Evolutionary conservation across 2,888 invertebrate genomes (phyloP).

Genomic region (Physocephala rufipes): DNA sequence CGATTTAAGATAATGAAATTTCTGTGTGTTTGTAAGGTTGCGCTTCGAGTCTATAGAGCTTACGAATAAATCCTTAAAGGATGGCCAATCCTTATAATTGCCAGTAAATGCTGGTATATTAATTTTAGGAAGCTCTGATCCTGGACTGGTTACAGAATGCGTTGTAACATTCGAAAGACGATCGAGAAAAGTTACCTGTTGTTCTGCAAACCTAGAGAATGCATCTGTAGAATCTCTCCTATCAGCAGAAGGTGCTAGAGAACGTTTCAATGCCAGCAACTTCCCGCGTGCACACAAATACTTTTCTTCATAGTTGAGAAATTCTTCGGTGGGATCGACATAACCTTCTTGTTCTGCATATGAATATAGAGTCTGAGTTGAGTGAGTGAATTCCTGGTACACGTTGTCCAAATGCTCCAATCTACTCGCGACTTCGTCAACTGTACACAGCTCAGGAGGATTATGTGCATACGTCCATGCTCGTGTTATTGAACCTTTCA

Average conservation of each 20-base stretch:
- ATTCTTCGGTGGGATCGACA: conserved; percentile 23
- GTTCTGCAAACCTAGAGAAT: conserved; percentile 18
- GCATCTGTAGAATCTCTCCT: neutral
- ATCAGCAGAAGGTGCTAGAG: neutral
- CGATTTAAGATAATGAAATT: conserved; percentile 41
- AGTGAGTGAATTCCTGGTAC: conserved; percentile 26
- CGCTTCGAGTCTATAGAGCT: conserved; percentile 36
- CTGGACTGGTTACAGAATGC: neutral
- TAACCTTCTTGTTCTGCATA: conserved; percentile 1
- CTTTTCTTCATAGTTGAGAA: conserved; percentile 30
- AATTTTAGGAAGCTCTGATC: conserved; percentile 38
- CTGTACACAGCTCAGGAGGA: conserved; percentile 25
- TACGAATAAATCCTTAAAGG: conserved; percentile 40
- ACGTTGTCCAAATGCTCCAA: conserved; percentile 31
- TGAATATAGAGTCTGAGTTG: conserved; percentile 11
- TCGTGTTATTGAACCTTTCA: conserved; percentile 30
- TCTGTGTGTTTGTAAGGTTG: conserved; percentile 38
- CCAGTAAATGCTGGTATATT: conserved; percentile 37
- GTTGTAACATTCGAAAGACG: conserved; percentile 10
- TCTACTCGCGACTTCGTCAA: conserved; percentile 18
- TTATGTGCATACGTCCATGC: conserved; percentile 7
- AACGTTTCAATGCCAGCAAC: neutral
- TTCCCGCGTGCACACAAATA: conserved; percentile 29
- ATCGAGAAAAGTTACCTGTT: conserved; percentile 15
- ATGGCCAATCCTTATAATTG: conserved; percentile 41